Evolutionary conservation across 2,888 invertebrate genomes (phyloP), one percentile per base, ranked within the genome.

Genomic region (Oscheius myriophilus): DNA sequence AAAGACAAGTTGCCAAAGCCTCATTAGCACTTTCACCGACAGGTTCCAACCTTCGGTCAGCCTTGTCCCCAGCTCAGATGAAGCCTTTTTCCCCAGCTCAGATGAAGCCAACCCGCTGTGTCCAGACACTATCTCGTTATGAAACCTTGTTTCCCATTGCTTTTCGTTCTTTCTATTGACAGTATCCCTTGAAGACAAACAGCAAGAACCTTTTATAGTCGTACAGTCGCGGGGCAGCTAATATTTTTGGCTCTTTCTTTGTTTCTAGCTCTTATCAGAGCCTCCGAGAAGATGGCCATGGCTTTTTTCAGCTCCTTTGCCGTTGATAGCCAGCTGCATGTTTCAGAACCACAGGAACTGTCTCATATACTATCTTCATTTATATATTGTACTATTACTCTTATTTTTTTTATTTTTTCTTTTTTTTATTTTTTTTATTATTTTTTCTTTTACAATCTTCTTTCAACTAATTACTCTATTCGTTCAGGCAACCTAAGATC

Each of bases 181-280:
- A 46, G 46, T 57, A 49, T 26, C 33, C 33, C 18, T 59, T 45
- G 46, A 46, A 26, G 33, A n/a, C 61, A 59, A 59, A 59, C 61
- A 61, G 61, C 49, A 49, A 49, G 25, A 61, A 49, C 26, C 61
- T 39, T 39, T 54, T 49, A 45, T 61, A 16, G 61, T 61, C 61
- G 61, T 61, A 61, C 46, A 61, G 61, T 46, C 49, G 49, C 49
- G 46, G 61, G 18, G 39, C 61, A 45, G 61, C 33, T 61, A 46
- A 39, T 61, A 61, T 61, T 61, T 61, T 61, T 61, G 49, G 49
- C 49, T 61, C 61, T 61, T 61, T 61, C 61, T 61, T 61, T 61
- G 61, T 61, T 61, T 61, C 61, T 61, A 26, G 49, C 61, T 25
- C 61, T 61, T 61, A 61, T 61, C 61, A 61, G 61, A 33, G 25